Conservation (phyloP, 2,888 invertebrate species). For the Aporophyla lueneburgensis region DNA sequence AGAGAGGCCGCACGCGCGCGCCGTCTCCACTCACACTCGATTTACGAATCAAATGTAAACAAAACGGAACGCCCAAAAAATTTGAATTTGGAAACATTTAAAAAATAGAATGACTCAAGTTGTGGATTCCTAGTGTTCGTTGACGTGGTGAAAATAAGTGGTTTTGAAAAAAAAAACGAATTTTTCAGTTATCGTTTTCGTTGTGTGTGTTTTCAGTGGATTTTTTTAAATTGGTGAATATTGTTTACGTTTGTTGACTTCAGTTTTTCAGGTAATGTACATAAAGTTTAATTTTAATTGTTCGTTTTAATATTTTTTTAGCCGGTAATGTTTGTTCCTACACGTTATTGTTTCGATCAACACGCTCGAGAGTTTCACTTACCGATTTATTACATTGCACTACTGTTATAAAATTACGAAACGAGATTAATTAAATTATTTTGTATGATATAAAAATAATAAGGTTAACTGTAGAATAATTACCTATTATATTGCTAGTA, state of each 20-base stretch:
- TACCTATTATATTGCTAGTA: constrained; percentile 1
- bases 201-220: constrained; percentile 63
- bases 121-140: constrained; percentile 22
- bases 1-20: constrained; percentile 68
- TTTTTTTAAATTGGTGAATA: constrained; percentile 69
- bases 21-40: constrained; percentile 44
- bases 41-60: constrained; percentile 78
- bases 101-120: constrained; percentile 27
- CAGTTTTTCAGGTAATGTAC: constrained; percentile 74
- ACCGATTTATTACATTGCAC: not conserved
- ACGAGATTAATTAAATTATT: constrained; percentile 17
- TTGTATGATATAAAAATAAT: not conserved
- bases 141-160: constrained; percentile 57
- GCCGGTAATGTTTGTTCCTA: constrained; percentile 3
- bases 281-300: constrained; percentile 5
- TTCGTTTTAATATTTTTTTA: not conserved
- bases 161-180: constrained; percentile 25
- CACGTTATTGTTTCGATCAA: constrained; percentile 6
- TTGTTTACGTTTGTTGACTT: constrained; percentile 68
- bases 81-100: constrained; percentile 25
- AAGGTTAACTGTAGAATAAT: constrained; percentile 19
- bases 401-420: constrained; percentile 11
- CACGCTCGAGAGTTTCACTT: not conserved
- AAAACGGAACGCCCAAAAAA: constrained; percentile 66
- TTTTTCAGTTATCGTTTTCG: constrained; percentile 42